These are phyloP conservation scores for Noctua pronuba DNA, from an alignment of 2,888 invertebrate genomes.

Conservation along the genomic window DNA sequence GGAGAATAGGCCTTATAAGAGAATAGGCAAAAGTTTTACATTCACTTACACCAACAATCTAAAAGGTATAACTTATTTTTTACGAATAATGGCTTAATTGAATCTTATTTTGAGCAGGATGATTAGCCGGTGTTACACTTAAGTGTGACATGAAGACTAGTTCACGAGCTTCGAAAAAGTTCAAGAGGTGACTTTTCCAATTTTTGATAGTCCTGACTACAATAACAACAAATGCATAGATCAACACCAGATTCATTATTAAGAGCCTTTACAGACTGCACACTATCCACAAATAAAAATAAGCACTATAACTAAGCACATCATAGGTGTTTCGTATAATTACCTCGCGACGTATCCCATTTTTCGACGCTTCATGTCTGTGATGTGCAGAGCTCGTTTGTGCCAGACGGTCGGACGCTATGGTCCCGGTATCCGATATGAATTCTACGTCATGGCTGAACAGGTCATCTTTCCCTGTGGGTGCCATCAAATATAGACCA, in stretches of 20 bases:
- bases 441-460: slow-evolving; percentile 3
- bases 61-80: too few relatives aligned
- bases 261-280: background rate
- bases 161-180: too few relatives aligned
- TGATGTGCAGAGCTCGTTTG: slow-evolving; percentile 6
- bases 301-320: background rate
- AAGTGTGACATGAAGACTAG: too few relatives aligned
- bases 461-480: slow-evolving; percentile 1
- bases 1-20: background rate
- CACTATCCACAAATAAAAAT: background rate
- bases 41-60: too few relatives aligned
- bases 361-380: slow-evolving; percentile 33
- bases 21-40: too few relatives aligned
- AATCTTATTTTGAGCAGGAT: too few relatives aligned
- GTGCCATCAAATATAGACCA: background rate
- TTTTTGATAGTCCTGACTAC: background rate
- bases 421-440: background rate
- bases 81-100: too few relatives aligned
- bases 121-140: too few relatives aligned
- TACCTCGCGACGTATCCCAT: slow-evolving; percentile 22
- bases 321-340: background rate
- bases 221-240: background rate
- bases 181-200: background rate
- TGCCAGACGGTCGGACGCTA: slow-evolving; percentile 47
- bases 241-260: background rate